Evolutionary conservation across 2,113 vertebrate species (phyloP).

Genomic region (Brachypteracias leptosomus): DNA sequence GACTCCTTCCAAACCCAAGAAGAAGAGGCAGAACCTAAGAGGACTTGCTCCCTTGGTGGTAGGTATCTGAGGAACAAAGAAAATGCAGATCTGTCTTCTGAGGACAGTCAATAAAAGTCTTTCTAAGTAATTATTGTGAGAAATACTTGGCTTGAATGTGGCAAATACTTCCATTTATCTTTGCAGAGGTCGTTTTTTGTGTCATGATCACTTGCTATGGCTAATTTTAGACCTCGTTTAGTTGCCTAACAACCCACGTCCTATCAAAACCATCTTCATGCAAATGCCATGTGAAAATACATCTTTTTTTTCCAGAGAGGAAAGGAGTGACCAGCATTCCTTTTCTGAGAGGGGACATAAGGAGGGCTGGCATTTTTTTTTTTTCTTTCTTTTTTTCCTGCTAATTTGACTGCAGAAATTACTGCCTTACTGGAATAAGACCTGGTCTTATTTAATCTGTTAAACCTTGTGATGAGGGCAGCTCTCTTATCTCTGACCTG

Average conservation of each 20-base stretch:
- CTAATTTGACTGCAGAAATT: background rate
- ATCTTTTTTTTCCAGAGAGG: background rate
- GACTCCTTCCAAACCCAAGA: constrained; percentile 83
- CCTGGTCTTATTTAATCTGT: background rate
- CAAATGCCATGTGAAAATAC: background rate
- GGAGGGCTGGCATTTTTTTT: background rate
- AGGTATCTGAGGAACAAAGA: constrained; percentile 21
- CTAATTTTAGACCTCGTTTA: background rate
- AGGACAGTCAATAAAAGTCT: background rate
- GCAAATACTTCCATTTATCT: background rate
- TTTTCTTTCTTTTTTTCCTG: fast-evolving
- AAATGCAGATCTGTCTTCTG: background rate
- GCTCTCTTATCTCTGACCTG: background rate
- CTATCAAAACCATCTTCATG: background rate
- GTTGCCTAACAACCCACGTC: fast-evolving
- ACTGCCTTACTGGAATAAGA: background rate
- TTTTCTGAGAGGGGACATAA: background rate
- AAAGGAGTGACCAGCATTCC: background rate
- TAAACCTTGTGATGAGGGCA: background rate
- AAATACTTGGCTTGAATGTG: background rate
- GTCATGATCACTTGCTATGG: background rate
- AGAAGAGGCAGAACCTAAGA: constrained; percentile 75
- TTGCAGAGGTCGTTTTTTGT: background rate
- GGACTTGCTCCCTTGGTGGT: constrained; percentile 94
- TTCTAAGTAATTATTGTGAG: background rate